phyloP scores from a whole-genome alignment of 1,140 invertebrate genomes.

The Temnothorax nylanderi region DNA sequence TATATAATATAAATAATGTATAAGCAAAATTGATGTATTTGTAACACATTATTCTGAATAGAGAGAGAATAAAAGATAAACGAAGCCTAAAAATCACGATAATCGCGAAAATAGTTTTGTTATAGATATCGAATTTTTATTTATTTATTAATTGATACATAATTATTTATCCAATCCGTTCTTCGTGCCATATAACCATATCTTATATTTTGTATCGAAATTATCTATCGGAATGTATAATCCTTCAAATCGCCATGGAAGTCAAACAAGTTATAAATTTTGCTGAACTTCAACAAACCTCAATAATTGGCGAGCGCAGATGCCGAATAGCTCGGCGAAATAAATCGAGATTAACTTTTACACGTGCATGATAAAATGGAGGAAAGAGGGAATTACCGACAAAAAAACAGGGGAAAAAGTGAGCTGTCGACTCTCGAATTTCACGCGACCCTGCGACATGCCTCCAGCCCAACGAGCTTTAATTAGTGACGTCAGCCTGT shows the following conservation, averaged over 20 bases:
- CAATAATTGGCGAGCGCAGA: constrained; percentile 70
- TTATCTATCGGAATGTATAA: not conserved
- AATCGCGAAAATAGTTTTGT: not conserved
- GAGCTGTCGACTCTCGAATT: constrained; percentile 61
- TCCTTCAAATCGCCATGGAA: not conserved
- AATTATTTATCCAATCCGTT: not conserved
- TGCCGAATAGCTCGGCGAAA: constrained; percentile 33
- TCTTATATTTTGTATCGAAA: constrained; percentile 2
- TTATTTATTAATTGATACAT: not conserved
- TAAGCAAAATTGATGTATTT: no score
- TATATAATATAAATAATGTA: not conserved
- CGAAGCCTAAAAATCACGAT: not conserved
- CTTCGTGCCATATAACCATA: not conserved
- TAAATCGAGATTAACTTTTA: constrained; percentile 65
- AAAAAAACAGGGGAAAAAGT: not conserved
- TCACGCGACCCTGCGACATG: constrained; percentile 46
- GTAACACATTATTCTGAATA: not conserved
- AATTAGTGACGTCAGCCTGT: constrained; percentile 85
- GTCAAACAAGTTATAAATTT: constrained; percentile 19
- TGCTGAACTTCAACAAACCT: not conserved
- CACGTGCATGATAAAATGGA: not conserved
- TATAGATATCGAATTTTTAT: not conserved
- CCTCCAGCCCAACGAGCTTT: constrained; percentile 80
- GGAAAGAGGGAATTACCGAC: not conserved
- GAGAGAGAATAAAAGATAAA: not conserved